phyloP scores from a whole-genome alignment of 2,888 invertebrate species.

The Lymantria dispar region DNA sequence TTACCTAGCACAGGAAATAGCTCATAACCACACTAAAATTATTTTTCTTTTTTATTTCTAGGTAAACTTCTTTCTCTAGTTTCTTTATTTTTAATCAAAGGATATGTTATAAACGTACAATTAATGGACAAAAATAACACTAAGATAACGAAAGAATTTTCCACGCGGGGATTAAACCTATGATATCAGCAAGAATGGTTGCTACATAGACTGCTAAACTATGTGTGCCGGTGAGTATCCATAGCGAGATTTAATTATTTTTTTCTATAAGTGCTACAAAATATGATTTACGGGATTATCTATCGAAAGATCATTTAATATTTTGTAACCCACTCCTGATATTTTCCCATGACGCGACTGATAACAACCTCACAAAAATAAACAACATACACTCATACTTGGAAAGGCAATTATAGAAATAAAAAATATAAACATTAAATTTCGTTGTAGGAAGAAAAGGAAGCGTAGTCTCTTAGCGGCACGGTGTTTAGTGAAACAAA shows the following conservation, averaged over 20 bases:
- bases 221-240: too few species aligned
- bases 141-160: too few species aligned
- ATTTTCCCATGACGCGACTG: slow-evolving; percentile 16
- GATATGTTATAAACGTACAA: slow-evolving; percentile 5
- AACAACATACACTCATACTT: slow-evolving; percentile 20
- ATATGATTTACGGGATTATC: neutral
- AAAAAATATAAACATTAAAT: slow-evolving; percentile 45
- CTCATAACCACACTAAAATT: too few species aligned
- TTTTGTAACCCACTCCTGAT: neutral
- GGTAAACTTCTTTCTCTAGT: too few species aligned
- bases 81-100: too few species aligned
- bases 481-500: slow-evolving; percentile 77
- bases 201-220: too few species aligned
- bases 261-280: too few species aligned
- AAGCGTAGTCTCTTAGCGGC: slow-evolving; percentile 60
- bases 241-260: too few species aligned
- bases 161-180: too few species aligned
- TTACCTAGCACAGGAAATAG: too few species aligned
- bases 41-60: too few species aligned
- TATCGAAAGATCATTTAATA: neutral
- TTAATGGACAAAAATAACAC: neutral
- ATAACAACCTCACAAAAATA: slow-evolving; percentile 14
- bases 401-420: slow-evolving; percentile 33
- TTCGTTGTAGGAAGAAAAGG: slow-evolving; percentile 53
- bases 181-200: too few species aligned